Base-by-base conservation (phyloP, 1,140 invertebrate genomes). In the Rhopalosiphum padi region DNA sequence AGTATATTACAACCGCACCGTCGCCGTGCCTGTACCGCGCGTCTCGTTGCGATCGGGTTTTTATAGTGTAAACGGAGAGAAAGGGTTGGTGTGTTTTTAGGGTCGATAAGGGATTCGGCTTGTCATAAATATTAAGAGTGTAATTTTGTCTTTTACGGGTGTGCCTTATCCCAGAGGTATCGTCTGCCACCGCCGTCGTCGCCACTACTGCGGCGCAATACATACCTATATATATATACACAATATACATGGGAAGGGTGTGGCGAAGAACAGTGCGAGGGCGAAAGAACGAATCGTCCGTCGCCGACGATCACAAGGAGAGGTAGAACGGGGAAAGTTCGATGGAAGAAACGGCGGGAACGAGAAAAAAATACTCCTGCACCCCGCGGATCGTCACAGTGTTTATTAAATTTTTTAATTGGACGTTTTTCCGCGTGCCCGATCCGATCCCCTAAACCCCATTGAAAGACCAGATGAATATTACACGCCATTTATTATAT, bases 81-180 rank as follows among this genome's bases (percentile, higher is more conserved):
- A 93, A 93, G 91, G 91, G 91, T 93, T 93, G 91, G 82, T 55
- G 91, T 55, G 91, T 93, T 93, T 93, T 93, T 93, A 93, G 91
- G 91, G 91, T 53, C 91, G 91, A 93, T 93, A 93, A 93, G 91
- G 91, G 91, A 93, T 93, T 93, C 91, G 48, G 91, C 91, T 93
- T 55, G 91, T 93, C 91, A 93, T 93, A 93, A 93, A 93, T 93
- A 93, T 93, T 93, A 93, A 93, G 91, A 93, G 91, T 93, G 91
- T 93, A 93, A 93, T 93, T 93, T 93, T 93, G 91, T 93, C 91
- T 93, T 93, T 93, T 93, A 93, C 91, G 91, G 91, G 91, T 86
- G 91, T 86, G 91, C 91, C 82, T 93, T 53, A 93, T 93, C 91
- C 91, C 91, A 93, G 91, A 93, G 91, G 91, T 93, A 93, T 93